phyloP scores from a whole-genome alignment of 2,888 invertebrate genomes.

The Caenorhabditis sulstoni region DNA sequence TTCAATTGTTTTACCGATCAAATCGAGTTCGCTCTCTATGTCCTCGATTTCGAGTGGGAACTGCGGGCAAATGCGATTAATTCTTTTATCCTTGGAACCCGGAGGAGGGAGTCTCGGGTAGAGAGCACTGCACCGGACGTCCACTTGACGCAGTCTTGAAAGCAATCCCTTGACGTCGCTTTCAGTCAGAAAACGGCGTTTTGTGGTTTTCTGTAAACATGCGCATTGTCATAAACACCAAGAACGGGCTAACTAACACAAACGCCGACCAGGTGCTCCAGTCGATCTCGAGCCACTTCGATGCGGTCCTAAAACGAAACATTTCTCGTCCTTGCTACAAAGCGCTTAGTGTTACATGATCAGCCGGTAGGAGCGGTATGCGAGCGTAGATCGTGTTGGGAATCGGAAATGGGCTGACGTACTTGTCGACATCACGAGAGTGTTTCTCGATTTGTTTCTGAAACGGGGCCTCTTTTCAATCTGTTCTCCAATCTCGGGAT shows the following conservation, averaged over 20 bases:
- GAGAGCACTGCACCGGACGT: slow-evolving; percentile 37
- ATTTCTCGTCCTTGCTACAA: not conserved
- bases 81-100: slow-evolving; percentile 35
- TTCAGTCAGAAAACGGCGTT: not conserved
- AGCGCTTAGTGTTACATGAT: not conserved
- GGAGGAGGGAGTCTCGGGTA: slow-evolving; percentile 38
- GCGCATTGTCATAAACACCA: not conserved
- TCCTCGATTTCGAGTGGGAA: slow-evolving; percentile 36
- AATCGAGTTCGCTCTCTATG: slow-evolving; percentile 9
- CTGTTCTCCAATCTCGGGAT: not conserved
- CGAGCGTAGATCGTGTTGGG: slow-evolving; percentile 23
- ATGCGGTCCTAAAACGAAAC: slow-evolving; percentile 11
- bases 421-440: slow-evolving; percentile 40
- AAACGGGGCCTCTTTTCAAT: not conserved
- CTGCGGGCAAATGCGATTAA: slow-evolving; percentile 34
- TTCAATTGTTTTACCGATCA: not conserved
- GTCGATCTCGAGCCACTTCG: slow-evolving; percentile 16
- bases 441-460: slow-evolving; percentile 46
- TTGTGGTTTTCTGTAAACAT: slow-evolving; percentile 18
- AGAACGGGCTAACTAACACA: slow-evolving; percentile 3
- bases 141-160: slow-evolving; percentile 13
- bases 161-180: slow-evolving; percentile 14
- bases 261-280: slow-evolving; percentile 11
- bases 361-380: slow-evolving; percentile 25
- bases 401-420: slow-evolving; percentile 26